These are phyloP conservation scores for Lucilia sericata DNA, from an alignment of 1,140 invertebrate species.

Conservation along the genomic window DNA sequence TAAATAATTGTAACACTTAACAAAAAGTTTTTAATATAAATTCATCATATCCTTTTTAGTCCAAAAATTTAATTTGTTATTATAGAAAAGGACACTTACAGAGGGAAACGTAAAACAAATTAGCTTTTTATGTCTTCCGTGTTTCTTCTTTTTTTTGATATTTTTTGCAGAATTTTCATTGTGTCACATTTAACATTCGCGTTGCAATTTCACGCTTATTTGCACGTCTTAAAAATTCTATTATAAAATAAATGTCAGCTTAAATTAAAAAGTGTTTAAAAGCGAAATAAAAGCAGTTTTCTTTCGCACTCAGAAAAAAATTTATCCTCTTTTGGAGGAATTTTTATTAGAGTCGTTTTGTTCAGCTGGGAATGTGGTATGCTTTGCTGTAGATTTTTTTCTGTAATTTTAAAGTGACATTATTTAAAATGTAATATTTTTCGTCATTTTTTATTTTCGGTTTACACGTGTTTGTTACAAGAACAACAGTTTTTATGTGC, in stretches of 20 bases:
- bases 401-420: neutral
- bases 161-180: too few relatives aligned
- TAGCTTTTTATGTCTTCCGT: too few relatives aligned
- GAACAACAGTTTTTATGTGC: neutral
- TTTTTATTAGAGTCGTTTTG: neutral
- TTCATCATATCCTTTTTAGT: too few relatives aligned
- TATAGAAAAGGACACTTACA: too few relatives aligned
- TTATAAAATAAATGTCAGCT: neutral
- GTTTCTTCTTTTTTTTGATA: too few relatives aligned
- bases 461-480: neutral
- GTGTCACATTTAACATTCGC: neutral
- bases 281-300: neutral
- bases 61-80: too few relatives aligned
- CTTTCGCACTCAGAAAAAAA: neutral
- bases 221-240: neutral
- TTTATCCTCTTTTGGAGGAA: neutral
- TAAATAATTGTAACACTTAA: too few relatives aligned
- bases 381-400: neutral
- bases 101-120: too few relatives aligned
- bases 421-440: slow-evolving; percentile 24
- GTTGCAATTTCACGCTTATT: slow-evolving; percentile 4
- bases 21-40: too few relatives aligned
- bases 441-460: neutral
- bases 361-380: neutral
- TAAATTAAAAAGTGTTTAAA: slow-evolving; percentile 18